Evolutionary conservation across 1,140 invertebrate genomes (phyloP), one percentile per base, ranked within the genome.

Genomic region (Uloborus diversus): DNA sequence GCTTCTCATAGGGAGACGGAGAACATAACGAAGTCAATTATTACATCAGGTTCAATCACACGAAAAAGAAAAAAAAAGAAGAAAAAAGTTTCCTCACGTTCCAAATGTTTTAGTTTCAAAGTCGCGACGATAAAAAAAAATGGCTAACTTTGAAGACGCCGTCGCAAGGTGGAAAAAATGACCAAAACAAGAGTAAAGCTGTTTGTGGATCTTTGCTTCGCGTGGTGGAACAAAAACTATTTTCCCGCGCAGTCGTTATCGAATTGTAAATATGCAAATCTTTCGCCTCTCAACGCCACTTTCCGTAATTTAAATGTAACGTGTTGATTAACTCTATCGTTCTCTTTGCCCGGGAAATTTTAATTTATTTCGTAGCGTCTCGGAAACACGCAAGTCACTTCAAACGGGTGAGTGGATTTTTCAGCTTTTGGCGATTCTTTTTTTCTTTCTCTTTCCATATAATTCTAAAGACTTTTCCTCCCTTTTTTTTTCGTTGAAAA

Each of bases 241-340:
- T 70, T 70, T 23, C 68, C 37, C 57, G 3, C 57, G 30, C 37
- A 32, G 68, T 70, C 68, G 68, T 70, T 70, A 70, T 70, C 68
- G 49, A 51, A 57, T 70, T 51, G 51, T 70, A 70, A 70, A 70
- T 70, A 70, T 70, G 68, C 68, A 70, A 70, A 70, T 70, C 68
- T 57, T 70, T 70, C 49, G 68, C 30, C 51, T 57, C 32, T 70
- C 68, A 70, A 57, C 51, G 35, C 68, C 68, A 70, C 68, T 70
- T 70, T 70, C 51, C 57, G 68, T 70, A 70, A 70, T 70, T 70
- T 70, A 70, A 70, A 70, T 70, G 68, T 70, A 70, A 70, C 68
- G n/a, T 57, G 49, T 51, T 70, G 68, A 70, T 70, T 70, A 70
- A 70, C 68, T 70, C 42, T 70, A 27, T 57, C 32, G 14, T 33